Base-by-base conservation (phyloP, 2,113 vertebrate species). In the Isurus oxyrinchus region DNA sequence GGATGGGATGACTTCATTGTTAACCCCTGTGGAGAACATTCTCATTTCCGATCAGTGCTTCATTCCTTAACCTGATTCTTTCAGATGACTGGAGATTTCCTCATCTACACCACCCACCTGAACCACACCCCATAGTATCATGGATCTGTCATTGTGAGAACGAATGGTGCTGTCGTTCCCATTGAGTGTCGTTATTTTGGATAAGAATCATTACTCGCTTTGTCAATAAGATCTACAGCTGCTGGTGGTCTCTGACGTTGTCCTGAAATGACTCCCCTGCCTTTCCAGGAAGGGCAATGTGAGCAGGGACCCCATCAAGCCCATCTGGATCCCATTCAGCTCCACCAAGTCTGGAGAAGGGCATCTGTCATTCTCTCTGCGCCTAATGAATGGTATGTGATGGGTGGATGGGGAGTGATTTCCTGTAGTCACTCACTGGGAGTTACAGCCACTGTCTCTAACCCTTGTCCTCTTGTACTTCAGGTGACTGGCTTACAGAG, bases 311-410 rank as follows among this genome's bases (percentile, higher is more conserved):
- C 44, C 44, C 44, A 49, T 49, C 87, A 57, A 53, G 5, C 84
- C 84, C 87, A 90, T 55, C 2, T 90, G 87, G 87, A 90, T 90
- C 53, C 87, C 55, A 25, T 90, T 90, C 87, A 90, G 27, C 87
- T 59, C 87, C 87, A 90, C 87, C 87, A 90, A 3, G 87, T 57
- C 87, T 59, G 87, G 25, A 27, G 87, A 90, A 14, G 87, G 87
- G 25, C 8, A 31, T 14, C 55, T 90, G 55, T 90, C 87, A 3
- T 59, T 90, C 87, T 90, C 55, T 1, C 53, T 57, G 53, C 44
- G 1, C 44, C 44, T 49, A 49, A 49, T 49, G 44, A 49, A 49
- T 49, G 44, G 44, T 49, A 49, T 1, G 44, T 49, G 44, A 49
- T 49, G 0, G 44, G 44, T 49, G 44, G 44, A 49, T 49, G 44